These are phyloP conservation scores for Nemopilema nomurai DNA, from an alignment of 30 jellyfish, hydroid and myxozoan genomes.

Conservation along the genomic window DNA sequence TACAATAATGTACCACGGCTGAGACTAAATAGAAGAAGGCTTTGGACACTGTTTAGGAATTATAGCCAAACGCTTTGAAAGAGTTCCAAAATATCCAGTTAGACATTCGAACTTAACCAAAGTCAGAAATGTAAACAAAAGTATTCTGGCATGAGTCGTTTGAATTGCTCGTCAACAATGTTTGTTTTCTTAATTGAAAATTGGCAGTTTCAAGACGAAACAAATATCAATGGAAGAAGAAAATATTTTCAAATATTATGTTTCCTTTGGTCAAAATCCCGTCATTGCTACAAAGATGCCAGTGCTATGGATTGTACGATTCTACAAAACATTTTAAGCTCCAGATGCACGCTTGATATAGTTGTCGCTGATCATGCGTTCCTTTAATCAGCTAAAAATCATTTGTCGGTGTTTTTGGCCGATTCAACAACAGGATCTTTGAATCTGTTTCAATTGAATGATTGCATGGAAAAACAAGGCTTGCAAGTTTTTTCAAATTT, in stretches of 20 bases:
- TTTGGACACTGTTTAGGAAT: neutral
- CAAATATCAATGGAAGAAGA: neutral
- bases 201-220: neutral
- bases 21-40: neutral
- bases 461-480: too few relatives aligned
- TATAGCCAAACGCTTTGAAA: neutral
- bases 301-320: neutral
- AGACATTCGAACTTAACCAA: neutral
- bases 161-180: neutral
- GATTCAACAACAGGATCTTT: too few relatives aligned
- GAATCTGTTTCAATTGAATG: too few relatives aligned
- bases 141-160: too few relatives aligned
- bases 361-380: neutral
- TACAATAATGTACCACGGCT: too few relatives aligned
- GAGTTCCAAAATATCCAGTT: neutral
- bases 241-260: too few relatives aligned
- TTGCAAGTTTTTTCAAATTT: too few relatives aligned
- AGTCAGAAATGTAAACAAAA: too few relatives aligned
- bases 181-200: neutral
- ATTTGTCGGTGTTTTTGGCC: neutral
- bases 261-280: neutral
- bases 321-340: neutral
- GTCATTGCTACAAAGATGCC: neutral
- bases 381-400: neutral
- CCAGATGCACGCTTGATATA: neutral